Evolutionary conservation across 2,888 invertebrate genomes (phyloP).

Genomic region (Caenorhabditis doughertyi): DNA sequence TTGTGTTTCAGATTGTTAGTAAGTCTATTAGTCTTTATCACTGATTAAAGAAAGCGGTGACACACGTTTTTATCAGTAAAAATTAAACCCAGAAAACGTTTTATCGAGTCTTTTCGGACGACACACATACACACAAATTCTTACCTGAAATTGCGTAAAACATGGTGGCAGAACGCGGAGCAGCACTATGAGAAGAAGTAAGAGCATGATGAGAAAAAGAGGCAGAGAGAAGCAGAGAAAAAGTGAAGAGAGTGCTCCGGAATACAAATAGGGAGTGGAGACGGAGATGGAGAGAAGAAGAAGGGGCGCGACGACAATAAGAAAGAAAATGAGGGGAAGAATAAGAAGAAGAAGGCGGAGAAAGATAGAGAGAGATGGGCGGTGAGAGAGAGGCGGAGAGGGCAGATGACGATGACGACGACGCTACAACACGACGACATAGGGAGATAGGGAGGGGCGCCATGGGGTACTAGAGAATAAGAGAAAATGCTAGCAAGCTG

Average conservation of each 20-base stretch:
- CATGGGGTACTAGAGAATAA: slow-evolving; percentile 27
- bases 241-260: background rate
- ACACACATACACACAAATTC: background rate
- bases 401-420: slow-evolving; percentile 37
- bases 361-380: slow-evolving; percentile 12
- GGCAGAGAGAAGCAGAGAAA: slow-evolving; percentile 10
- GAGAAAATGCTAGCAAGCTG: slow-evolving; percentile 23
- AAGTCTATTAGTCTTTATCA: too few species aligned
- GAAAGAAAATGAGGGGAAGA: background rate
- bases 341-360: background rate
- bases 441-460: slow-evolving; percentile 8
- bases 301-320: background rate
- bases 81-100: background rate
- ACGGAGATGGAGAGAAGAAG: background rate
- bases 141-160: slow-evolving; percentile 62
- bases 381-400: slow-evolving; percentile 10
- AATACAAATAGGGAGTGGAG: background rate
- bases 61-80: background rate
- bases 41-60: too few species aligned
- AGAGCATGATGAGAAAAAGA: slow-evolving; percentile 6
- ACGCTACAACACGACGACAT: background rate
- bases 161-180: slow-evolving; percentile 23
- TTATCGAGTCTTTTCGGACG: background rate
- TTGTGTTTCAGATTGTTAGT: too few species aligned
- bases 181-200: slow-evolving; percentile 17